Conservation (phyloP, 1,140 invertebrate genomes). For the Lycorma delicatula region DNA sequence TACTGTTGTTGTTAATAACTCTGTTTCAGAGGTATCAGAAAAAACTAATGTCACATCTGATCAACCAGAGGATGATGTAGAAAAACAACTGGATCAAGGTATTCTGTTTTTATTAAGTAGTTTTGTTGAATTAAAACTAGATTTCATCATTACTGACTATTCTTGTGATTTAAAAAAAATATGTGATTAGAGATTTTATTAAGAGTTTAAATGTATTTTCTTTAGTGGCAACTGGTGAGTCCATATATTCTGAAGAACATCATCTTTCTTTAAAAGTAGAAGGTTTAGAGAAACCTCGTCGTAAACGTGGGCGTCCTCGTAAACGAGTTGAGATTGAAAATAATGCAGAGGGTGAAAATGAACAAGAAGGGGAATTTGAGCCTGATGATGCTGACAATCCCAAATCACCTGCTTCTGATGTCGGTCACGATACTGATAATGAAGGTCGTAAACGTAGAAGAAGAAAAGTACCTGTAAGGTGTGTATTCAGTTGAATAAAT, state of each 20-base stretch:
- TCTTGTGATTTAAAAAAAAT: no score
- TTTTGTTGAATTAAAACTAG: no score
- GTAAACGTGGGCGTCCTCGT: slow-evolving; percentile 56
- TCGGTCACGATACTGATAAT: slow-evolving; percentile 40
- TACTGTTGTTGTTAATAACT: no score
- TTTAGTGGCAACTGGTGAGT: slow-evolving; percentile 44
- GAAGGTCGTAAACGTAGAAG: slow-evolving; percentile 46
- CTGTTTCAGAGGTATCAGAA: no score
- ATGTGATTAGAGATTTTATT: no score
- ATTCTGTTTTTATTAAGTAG: no score
- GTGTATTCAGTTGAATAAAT: no score
- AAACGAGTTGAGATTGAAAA: slow-evolving; percentile 11
- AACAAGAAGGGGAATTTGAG: neutral
- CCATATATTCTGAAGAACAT: slow-evolving; percentile 46
- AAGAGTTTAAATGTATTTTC: no score
- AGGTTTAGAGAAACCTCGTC: slow-evolving; percentile 52
- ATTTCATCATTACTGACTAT: no score
- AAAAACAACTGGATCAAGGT: no score
- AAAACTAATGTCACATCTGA: no score
- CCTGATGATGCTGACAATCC: neutral
- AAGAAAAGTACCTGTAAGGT: slow-evolving; percentile 53
- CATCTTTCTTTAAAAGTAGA: slow-evolving; percentile 49
- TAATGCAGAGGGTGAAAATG: slow-evolving; percentile 2
- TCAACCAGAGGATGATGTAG: no score
- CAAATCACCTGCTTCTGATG: neutral